Evolutionary conservation across 2,113 vertebrate genomes (phyloP), one percentile per base, ranked within the genome.

Genomic region (Parotia lawesii): DNA sequence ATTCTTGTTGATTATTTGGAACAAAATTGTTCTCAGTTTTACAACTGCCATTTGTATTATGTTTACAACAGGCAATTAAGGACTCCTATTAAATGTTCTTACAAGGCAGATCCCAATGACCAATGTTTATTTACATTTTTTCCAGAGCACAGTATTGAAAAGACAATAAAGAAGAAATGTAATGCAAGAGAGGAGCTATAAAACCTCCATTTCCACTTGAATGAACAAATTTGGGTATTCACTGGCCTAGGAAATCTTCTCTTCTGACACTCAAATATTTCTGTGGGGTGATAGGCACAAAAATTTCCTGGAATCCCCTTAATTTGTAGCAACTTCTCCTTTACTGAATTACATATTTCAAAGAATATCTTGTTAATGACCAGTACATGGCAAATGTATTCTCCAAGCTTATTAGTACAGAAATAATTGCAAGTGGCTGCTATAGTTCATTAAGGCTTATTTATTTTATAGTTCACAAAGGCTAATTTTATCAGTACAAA

Each of bases 401-500:
- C 48, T 86, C 60, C 56, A 47, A 35, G 74, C 74, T 82, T 90
- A 91, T 94, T 91, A 96, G 75, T 47, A 83, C 29, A 90, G 85
- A 95, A 93, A 94, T 92, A 86, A 94, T 93, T 94, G 31, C 62
- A 76, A 87, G 74, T 50, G 75, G 64, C 69, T 96, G 60, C 90
- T 93, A 62, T 88, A 96, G 90, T 90, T 96, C 88, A 91, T 94
- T 94, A 94, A 74, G 85, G 79, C 42, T 91, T 95, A 65, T 93
- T 96, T 96, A 85, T 94, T 95, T 95, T 90, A 70, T 89, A 94
- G 87, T 83, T 95, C 92, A 93, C 94, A 89, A 87, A 85, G 56
- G 75, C 54, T 95, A 85, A 90, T 94, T 96, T 94, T 85, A 73
- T 73, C 90, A 89, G 42, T 60, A 37, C 53, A 85, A 88, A 87